A percentile compares a stretch with the other conserved stretches of the same genome.
These are phyloP conservation scores for Sapayoa aenigma DNA, from an alignment of 2,113 vertebrate genomes.

Conservation along the genomic window DNA sequence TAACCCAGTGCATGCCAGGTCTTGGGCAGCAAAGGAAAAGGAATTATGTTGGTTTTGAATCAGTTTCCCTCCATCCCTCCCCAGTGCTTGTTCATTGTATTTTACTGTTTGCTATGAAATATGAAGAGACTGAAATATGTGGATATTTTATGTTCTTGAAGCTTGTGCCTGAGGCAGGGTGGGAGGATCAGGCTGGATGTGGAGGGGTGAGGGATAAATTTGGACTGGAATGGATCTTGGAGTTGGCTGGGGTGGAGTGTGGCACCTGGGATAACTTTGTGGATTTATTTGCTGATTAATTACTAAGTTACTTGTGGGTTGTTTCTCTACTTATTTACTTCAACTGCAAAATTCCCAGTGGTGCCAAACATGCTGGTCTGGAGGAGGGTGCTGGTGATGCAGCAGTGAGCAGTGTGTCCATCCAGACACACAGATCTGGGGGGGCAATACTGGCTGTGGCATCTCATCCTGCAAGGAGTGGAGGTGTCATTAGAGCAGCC, in stretches of 20 bases:
- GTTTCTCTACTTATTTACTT: neutral
- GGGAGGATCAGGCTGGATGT: neutral
- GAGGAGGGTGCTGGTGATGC: neutral
- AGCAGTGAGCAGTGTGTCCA: neutral
- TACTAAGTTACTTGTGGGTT: neutral
- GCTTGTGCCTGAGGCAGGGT: neutral
- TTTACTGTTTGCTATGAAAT: neutral
- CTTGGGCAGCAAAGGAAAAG: neutral
- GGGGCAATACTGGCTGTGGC: rapidly evolving
- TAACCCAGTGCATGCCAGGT: neutral
- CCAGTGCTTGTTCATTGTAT: rapidly evolving
- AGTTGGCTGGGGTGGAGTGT: neutral
- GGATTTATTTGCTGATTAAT: neutral
- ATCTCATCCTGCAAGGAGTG: neutral
- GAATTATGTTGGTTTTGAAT: neutral
- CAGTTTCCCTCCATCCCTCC: neutral
- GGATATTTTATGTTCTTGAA: rapidly evolving
- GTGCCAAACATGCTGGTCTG: neutral
- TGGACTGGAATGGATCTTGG: neutral
- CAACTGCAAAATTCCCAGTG: neutral
- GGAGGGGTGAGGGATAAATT: neutral
- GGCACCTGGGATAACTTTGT: neutral
- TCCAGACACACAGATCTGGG: neutral
- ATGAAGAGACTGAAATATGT: neutral
- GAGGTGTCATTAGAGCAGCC: neutral